A percentile compares a stretch with the other conserved stretches of the same genome.
Evolutionary conservation across 2,797 vertebrate genomes (phyloP).

Genomic region (Antrozous pallidus): DNA sequence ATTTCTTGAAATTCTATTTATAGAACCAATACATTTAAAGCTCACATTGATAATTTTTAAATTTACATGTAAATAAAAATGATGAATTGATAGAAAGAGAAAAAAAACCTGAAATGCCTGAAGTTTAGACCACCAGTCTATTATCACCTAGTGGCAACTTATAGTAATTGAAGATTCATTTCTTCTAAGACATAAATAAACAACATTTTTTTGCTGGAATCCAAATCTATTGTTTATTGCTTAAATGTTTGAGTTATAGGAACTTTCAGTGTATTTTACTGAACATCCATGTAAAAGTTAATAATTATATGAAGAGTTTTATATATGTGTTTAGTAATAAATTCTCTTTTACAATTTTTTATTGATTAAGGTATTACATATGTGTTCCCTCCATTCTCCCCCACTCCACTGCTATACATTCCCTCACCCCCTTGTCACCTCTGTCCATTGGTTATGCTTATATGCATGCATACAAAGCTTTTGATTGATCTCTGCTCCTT

Average conservation of each 20-base stretch:
- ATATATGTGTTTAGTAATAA: background rate
- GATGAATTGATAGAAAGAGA: background rate
- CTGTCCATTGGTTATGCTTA: too few relatives aligned
- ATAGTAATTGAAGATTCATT: background rate
- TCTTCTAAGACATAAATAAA: background rate
- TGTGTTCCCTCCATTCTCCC: too few relatives aligned
- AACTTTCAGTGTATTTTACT: background rate
- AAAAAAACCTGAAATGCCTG: background rate
- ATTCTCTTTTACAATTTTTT: background rate
- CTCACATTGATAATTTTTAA: background rate
- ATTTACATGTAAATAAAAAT: background rate
- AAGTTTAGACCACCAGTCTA: background rate
- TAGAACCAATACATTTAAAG: background rate
- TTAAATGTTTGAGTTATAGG: background rate
- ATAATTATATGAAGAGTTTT: background rate
- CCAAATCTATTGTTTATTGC: background rate
- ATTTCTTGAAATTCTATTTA: background rate
- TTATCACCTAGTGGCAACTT: background rate
- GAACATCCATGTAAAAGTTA: background rate
- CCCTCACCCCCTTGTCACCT: too few relatives aligned
- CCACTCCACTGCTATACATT: too few relatives aligned
- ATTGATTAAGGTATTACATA: too few relatives aligned
- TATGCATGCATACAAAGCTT: too few relatives aligned
- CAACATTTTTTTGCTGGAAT: background rate
- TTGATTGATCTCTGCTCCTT: too few relatives aligned